Evolutionary conservation across 1,140 invertebrate species (phyloP), one percentile per base, ranked within the genome.

Genomic region (Panulirus ornatus): DNA sequence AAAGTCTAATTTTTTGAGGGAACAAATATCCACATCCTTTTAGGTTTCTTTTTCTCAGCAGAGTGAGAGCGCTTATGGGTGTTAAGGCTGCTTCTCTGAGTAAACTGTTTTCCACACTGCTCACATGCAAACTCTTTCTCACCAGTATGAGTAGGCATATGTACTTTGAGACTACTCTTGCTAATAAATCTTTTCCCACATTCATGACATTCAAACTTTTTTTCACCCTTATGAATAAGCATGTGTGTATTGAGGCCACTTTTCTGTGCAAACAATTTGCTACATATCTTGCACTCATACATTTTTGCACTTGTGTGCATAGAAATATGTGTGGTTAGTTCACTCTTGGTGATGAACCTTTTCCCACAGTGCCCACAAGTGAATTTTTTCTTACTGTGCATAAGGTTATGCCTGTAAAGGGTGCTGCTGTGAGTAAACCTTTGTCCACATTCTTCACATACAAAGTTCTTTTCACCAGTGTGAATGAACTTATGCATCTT

Each of bases 401-500:
- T 51, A 54, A 54, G 47, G 30, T 19, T 58, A 34, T 81, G 78
- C 9, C 36, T 58, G 44, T 22, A 58, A n/a, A 81, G 44, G 47
- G 27, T 34, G 27, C 51, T 81, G 1, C 58, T 81, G 6, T 42
- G 47, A 36, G 51, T 51, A n/a, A 54, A 81, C 30, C 30, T n/a
- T 19, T 81, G 54, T 8, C 58, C 58, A 36, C 78, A 81, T 11
- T 54, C 47, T 27, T 58, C 78, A 81, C 78, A 81, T 54, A 22
- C 51, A 81, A 81, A 81, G 30, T 54, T 81, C 30, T 81, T 81
- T 30, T 58, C 78, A 9, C 78, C 44, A 0, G 78, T 44, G 30
- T 81, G 78, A 16, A 58, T 51, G 9, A 81, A 22, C 9, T 11
- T 58, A 34, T 81, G 78, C 19, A 19, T 51, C 8, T 19, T 81